These are phyloP conservation scores for Serranus cabrilla DNA, from an alignment of 2,797 vertebrate genomes.

Conservation along the genomic window DNA sequence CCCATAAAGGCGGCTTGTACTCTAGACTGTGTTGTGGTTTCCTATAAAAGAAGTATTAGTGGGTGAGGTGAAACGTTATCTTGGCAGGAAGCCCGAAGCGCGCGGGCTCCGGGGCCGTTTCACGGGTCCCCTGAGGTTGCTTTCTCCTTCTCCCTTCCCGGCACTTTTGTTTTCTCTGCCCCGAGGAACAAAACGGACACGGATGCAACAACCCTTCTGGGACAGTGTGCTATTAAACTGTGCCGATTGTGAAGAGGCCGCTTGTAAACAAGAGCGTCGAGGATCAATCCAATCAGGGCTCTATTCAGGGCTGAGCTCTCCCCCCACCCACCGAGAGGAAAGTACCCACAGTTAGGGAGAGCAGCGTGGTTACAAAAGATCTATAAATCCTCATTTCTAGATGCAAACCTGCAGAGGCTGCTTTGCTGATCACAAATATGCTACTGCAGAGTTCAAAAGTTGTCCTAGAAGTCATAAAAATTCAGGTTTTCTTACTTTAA, in stretches of 20 bases:
- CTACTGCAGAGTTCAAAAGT: background rate
- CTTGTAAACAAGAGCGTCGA: conserved; percentile 83
- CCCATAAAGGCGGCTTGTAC: conserved; percentile 46
- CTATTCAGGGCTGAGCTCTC: conserved; percentile 65
- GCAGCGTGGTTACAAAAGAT: conserved; percentile 8
- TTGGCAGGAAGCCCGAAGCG: conserved; percentile 76
- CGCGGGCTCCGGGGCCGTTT: conserved; percentile 76
- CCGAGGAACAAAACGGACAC: conserved; percentile 81
- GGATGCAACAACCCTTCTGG: conserved; percentile 85
- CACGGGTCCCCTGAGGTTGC: conserved; percentile 84
- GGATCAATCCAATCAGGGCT: conserved; percentile 87
- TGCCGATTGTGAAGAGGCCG: conserved; percentile 78
- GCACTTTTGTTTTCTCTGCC: conserved; percentile 85
- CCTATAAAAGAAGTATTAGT: conserved; percentile 72
- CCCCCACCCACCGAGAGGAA: conserved; percentile 58
- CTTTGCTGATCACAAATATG: conserved; percentile 8
- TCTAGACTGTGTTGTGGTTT: conserved; percentile 65
- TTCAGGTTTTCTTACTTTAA: background rate
- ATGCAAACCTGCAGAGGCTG: background rate
- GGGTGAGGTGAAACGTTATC: conserved; percentile 80
- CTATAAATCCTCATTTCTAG: conserved; percentile 18
- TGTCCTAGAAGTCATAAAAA: background rate
- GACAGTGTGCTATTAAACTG: conserved; percentile 83
- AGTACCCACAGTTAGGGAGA: conserved; percentile 21
- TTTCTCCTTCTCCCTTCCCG: conserved; percentile 71